Base-by-base conservation (phyloP, 2,888 invertebrate genomes). In the Cosmia pyralina region DNA sequence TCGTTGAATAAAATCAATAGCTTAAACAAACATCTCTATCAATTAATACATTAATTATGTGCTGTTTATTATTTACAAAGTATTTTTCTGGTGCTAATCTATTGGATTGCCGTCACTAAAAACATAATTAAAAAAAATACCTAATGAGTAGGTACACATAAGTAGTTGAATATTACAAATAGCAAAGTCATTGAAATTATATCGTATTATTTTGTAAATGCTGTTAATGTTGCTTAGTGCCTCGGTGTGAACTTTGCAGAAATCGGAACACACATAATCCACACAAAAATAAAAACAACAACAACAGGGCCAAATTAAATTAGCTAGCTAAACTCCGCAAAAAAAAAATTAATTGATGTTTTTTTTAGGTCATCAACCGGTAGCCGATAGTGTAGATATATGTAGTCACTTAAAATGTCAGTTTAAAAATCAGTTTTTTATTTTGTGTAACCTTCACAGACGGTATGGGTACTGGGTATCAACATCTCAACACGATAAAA, bases 1-100 rank as follows among this genome's bases (percentile, higher is more conserved):
- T 59, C 5, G 53, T 50, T 70, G 1, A 78, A 52, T 70, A 78
- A 38, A 57, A 78, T 62, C 46, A 48, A 34, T 41, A 48, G 8
- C 1, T 53, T n/a, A 38, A 46, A 38, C 13, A 53, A 46, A 48
- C n/a, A 34, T 28, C 17, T 69, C 3, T 48, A 41, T 62, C 8
- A 64, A 55, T 75, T 38, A 38, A 38, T 38, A 38, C 38, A 28
- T 28, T 65, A 28, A 22, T 50, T 22, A 50, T n/a, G 4, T 50
- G 72, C 34, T 34, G 46, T 15, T 48, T 28, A 48, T 48, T 28
- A 28, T 63, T 28, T 28, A 28, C 28, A 63, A 34, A 28, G 1
- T n/a, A 34, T 34, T 64, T n/a, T n/a, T n/a, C 48, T n/a, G 15
- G n/a, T 34, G 13, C 19, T 63, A 28, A 34, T 48, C 15, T 0